Conservation (phyloP, 2,113 vertebrate genomes). For the Cololabis saira region DNA sequence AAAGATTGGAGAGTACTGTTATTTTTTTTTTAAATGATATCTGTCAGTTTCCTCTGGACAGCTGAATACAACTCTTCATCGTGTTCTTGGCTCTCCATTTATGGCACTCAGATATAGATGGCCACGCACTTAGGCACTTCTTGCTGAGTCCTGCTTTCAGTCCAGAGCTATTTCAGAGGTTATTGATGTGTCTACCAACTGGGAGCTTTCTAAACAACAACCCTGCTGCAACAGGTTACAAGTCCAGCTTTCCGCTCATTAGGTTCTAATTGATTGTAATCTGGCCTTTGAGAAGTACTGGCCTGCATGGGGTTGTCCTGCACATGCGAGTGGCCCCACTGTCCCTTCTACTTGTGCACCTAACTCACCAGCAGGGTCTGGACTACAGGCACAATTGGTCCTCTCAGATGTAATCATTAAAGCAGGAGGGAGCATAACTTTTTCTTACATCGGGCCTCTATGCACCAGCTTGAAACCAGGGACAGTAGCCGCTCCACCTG, state of each 20-base stretch:
- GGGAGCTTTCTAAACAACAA: conserved; percentile 78
- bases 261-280: conserved; percentile 84
- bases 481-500: conserved; percentile 67
- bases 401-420: conserved; percentile 76
- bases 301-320: conserved; percentile 69
- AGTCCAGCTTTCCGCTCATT: conserved; percentile 81
- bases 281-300: conserved; percentile 77
- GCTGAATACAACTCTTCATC: too few species aligned
- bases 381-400: conserved; percentile 68
- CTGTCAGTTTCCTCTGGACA: too few species aligned
- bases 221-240: conserved; percentile 78
- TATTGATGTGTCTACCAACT: conserved; percentile 78
- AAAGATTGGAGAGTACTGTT: too few species aligned
- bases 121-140: conserved; percentile 53
- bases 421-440: conserved; percentile 68
- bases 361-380: conserved; percentile 77
- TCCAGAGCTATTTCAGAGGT: conserved; percentile 80
- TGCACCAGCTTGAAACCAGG: conserved; percentile 79
- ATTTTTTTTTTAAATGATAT: too few species aligned
- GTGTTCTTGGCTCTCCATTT: too few species aligned
- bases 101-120: conserved; percentile 44
- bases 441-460: conserved; percentile 73
- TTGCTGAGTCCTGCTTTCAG: conserved; percentile 68
- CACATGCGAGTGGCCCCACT: conserved; percentile 72
- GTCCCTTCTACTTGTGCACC: conserved; percentile 67